Base-by-base conservation (phyloP, 2,888 invertebrate genomes). In the Chloroclysta siterata region DNA sequence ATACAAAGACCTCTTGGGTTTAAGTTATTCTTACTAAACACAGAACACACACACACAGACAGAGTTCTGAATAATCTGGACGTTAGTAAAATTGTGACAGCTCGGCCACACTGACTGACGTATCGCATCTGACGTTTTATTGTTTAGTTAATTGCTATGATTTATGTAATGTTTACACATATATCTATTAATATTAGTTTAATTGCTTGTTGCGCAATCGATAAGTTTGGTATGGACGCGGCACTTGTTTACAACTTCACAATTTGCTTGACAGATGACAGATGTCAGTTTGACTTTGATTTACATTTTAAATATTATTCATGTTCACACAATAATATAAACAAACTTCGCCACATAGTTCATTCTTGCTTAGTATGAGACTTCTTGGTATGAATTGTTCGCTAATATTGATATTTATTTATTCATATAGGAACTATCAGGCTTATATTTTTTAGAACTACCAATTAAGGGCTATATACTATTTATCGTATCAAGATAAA, bases 71-170 rank as follows among this genome's bases (percentile, higher is more conserved):
- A 15, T 72, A 75, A 51, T 73, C 29, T 83, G 78, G 87, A 53
- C 53, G 47, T 7, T 48, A 54, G 64, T 75, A 78, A 72, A 80
- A 77, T 75, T 80, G 80, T 85, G 83, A 84, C 81, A 84, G 77
- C 82, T 82, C 76, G 75, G 73, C 78, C 77, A 75, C 74, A 77
- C 59, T 72, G 75, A 79, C 80, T 72, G 72, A 68, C 72, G 74
- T 76, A 81, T 74, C 76, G 69, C 77, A 75, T 82, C 75, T 83
- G 81, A 83, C 81, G 75, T 82, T 77, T 81, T 80, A 82, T 82
- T 85, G 80, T 82, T 76, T 74, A 72, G 77, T 83, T 87, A 85
- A 87, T 86, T 85, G 81, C 70, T 64, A 70, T 80, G 82, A 83
- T 81, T 80, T 81, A 78, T 72, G 69, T 65, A 52, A 65, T 78